Conservation (phyloP, 2,113 vertebrate species). For the Melanerpes formicivorus region DNA sequence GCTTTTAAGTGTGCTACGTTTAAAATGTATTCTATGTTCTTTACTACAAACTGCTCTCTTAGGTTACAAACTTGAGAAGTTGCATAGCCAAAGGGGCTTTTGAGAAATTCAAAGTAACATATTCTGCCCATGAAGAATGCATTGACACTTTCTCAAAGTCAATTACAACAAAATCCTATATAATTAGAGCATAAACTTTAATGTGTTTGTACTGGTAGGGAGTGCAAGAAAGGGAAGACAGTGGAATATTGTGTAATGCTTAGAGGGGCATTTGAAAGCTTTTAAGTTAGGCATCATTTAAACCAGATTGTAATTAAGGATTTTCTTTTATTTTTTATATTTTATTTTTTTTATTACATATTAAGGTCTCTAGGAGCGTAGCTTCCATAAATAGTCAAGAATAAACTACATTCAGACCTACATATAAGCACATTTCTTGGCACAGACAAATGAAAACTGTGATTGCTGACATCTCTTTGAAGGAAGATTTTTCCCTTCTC, state of each 20-base stretch:
- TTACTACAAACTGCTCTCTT: constrained; percentile 1
- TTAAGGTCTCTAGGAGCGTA: constrained; percentile 51
- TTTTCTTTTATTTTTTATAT: constrained; percentile 1
- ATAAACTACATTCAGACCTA: constrained; percentile 68
- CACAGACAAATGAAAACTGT: constrained; percentile 64
- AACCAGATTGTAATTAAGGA: constrained; percentile 68
- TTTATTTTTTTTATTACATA: constrained; percentile 17
- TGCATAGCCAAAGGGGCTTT: constrained; percentile 17
- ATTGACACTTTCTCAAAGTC: constrained; percentile 41
- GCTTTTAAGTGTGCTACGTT: background rate
- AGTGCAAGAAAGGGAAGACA: constrained; percentile 33
- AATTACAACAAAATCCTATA: constrained; percentile 53
- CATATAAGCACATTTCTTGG: constrained; percentile 63
- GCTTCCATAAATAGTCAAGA: constrained; percentile 69
- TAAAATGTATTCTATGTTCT: background rate
- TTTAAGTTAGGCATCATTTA: constrained; percentile 69
- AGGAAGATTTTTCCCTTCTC: constrained; percentile 28
- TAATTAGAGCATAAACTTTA: constrained; percentile 70
- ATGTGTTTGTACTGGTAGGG: constrained; percentile 56
- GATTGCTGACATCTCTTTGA: constrained; percentile 67
- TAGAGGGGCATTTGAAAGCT: constrained; percentile 71
- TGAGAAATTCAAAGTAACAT: constrained; percentile 41
- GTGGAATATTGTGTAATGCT: constrained; percentile 48
- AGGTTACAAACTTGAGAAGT: constrained; percentile 37
- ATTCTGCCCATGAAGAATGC: constrained; percentile 31